A percentile compares a stretch with the other conserved stretches of the same genome.
These are phyloP conservation scores for Semotilus atromaculatus DNA, from an alignment of 2,797 vertebrate genomes.

Conservation along the genomic window DNA sequence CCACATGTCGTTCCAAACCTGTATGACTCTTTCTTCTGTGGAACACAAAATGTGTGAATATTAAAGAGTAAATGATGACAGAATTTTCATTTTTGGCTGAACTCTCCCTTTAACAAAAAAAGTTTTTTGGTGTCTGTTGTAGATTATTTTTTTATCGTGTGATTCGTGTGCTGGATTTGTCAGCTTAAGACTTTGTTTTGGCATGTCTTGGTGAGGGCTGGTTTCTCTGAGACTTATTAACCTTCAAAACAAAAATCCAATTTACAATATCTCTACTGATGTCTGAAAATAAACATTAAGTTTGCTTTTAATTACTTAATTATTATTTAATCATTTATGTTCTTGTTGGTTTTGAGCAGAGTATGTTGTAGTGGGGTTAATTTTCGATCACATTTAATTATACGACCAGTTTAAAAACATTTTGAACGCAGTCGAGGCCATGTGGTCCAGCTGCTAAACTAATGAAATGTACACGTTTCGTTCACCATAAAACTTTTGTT, in stretches of 20 bases:
- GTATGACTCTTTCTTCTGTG: not conserved
- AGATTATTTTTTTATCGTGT: not conserved
- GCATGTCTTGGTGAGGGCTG: not conserved
- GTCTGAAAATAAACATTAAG: not conserved
- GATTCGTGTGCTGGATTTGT: not conserved
- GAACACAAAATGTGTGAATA: not conserved
- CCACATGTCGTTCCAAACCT: not conserved
- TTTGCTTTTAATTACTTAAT: not conserved
- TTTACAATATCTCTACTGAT: not conserved
- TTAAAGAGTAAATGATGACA: not conserved
- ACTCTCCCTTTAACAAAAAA: not conserved
- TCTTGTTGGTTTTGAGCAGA: not conserved
- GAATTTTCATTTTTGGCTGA: not conserved
- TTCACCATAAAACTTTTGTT: not conserved
- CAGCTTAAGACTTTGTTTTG: not conserved
- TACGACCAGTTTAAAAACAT: not conserved
- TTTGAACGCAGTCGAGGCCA: not conserved
- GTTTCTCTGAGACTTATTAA: constrained; percentile 16
- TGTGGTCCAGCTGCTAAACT: no score
- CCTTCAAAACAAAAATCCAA: constrained; percentile 1
- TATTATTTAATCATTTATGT: not conserved
- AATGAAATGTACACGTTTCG: not conserved
- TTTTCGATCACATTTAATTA: not conserved
- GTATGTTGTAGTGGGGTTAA: not conserved
- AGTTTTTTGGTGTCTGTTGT: not conserved